Evolutionary conservation across 1,140 invertebrate genomes (phyloP).

Genomic region (Eueides isabella): DNA sequence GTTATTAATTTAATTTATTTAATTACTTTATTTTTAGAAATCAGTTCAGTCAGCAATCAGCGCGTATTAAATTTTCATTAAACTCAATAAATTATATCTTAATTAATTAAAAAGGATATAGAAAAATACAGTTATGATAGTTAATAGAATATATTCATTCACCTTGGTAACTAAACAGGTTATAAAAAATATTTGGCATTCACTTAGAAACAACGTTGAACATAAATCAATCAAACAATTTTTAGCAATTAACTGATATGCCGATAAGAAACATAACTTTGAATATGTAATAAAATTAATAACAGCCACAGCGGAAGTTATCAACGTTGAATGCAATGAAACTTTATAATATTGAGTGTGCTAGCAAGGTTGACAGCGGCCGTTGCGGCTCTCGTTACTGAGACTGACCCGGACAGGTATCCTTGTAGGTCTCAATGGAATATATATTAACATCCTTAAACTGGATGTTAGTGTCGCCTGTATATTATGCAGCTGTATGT

Average conservation of each 20-base stretch:
- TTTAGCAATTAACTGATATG: background rate
- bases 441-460: slow-evolving; percentile 1
- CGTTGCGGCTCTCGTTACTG: background rate
- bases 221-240: background rate
- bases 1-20: too few species aligned
- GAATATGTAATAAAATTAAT: background rate
- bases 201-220: background rate
- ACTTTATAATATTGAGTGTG: background rate
- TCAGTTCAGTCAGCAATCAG: too few species aligned
- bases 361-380: slow-evolving; percentile 6
- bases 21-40: too few species aligned
- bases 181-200: background rate
- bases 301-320: background rate
- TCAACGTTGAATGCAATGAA: background rate
- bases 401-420: background rate
- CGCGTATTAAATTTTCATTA: background rate
- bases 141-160: background rate
- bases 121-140: background rate
- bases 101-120: too few species aligned
- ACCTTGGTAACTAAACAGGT: background rate
- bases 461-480: background rate
- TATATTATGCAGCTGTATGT: background rate
- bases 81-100: background rate
- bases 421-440: slow-evolving; percentile 5
- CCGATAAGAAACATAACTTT: background rate